phyloP scores from a whole-genome alignment of 1,140 invertebrate genomes.

The Caenorhabditis inopinata region DNA sequence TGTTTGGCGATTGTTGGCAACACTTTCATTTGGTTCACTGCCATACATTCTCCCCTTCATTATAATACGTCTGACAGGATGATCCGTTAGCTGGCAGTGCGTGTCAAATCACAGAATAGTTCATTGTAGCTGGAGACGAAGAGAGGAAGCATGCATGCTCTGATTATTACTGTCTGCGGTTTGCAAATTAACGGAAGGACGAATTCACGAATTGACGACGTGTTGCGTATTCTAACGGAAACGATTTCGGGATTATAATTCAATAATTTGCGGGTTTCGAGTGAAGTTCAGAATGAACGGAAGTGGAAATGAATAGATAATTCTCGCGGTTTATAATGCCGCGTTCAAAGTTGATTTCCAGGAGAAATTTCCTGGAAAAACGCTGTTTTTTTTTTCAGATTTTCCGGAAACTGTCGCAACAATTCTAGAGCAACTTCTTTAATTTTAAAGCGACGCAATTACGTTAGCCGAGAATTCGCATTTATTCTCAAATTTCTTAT shows the following conservation, averaged over 20 bases:
- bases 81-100: constrained; percentile 31
- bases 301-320: background rate
- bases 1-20: no score
- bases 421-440: no score
- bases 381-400: no score
- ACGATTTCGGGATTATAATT: constrained; percentile 21
- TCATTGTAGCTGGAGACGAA: background rate
- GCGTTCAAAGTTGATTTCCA: no score
- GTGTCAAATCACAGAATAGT: no score
- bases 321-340: background rate
- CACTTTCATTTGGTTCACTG: no score
- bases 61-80: constrained; percentile 11
- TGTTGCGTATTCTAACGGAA: constrained; percentile 26
- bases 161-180: constrained; percentile 20
- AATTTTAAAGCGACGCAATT: no score
- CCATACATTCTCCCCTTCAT: no score
- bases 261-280: background rate
- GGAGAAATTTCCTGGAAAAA: no score
- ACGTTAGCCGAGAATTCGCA: no score
- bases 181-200: background rate
- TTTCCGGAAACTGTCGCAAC: no score
- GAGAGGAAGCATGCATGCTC: background rate
- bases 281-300: constrained; percentile 6
- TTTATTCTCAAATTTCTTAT: no score
- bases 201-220: background rate